phyloP scores from a whole-genome alignment of 2,797 vertebrate genomes.

The Melanogrammus aeglefinus region DNA sequence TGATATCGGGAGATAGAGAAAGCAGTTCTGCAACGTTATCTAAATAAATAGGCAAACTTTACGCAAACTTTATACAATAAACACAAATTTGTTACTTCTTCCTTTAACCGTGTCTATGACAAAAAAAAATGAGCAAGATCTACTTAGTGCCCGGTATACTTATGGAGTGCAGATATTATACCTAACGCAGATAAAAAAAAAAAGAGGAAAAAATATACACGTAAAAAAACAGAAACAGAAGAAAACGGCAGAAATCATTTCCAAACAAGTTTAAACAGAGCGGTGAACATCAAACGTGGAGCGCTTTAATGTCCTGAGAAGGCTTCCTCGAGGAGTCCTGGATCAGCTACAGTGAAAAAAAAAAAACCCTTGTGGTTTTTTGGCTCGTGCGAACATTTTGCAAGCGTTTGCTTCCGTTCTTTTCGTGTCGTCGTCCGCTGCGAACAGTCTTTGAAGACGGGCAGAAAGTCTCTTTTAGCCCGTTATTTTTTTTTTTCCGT shows the following conservation, averaged over 20 bases:
- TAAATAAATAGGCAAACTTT: slow-evolving; percentile 91
- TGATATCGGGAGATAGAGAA: slow-evolving; percentile 52
- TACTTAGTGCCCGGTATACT: slow-evolving; percentile 55
- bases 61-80: slow-evolving; percentile 50
- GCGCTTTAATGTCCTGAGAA: slow-evolving; percentile 74
- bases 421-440: slow-evolving; percentile 39
- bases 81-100: slow-evolving; percentile 43
- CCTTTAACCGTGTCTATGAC: slow-evolving; percentile 31
- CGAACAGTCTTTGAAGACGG: slow-evolving; percentile 64
- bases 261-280: no score
- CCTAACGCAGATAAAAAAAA: slow-evolving; percentile 46
- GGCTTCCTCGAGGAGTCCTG: slow-evolving; percentile 63
- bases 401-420: slow-evolving; percentile 21
- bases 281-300: slow-evolving; percentile 60
- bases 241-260: slow-evolving; percentile 13
- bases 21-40: slow-evolving; percentile 77
- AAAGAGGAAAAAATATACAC: slow-evolving; percentile 27
- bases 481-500: slow-evolving; percentile 29
- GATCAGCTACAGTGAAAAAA: slow-evolving; percentile 68
- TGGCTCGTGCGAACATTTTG: slow-evolving; percentile 32
- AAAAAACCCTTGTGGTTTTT: slow-evolving; percentile 55
- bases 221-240: slow-evolving; percentile 5
- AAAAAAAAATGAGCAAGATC: slow-evolving; percentile 48
- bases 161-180: slow-evolving; percentile 66
- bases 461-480: slow-evolving; percentile 34